Base-by-base conservation (phyloP, 2,113 vertebrate genomes). In the Gasterosteus nipponicus region DNA sequence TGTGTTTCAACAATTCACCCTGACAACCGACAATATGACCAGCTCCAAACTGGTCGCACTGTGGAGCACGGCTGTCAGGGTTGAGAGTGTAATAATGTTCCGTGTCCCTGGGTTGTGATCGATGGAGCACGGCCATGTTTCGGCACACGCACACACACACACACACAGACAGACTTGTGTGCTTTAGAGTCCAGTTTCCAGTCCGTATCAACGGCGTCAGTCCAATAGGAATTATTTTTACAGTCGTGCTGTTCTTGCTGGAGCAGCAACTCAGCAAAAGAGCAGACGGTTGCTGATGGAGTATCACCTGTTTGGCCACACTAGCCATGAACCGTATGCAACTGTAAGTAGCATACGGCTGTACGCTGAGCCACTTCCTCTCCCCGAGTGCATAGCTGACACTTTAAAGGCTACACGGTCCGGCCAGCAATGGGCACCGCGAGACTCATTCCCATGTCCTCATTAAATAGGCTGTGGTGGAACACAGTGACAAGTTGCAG, bases 1-100 rank as follows among this genome's bases (percentile, higher is more conserved):
- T 80, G 66, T 31, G 71, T 86, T 85, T 82, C 67, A 73, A 77
- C 78, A 78, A 80, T 83, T 87, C 85, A 87, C 81, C 66, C 82
- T 88, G 84, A 88, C 84, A 81, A 83, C 74, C 71, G 78, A 79
- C 84, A 75, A 47, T 75, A 75, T 82, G 76, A 86, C 76, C 75
- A 72, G 71, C 77, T 85, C 68, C 53, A 77, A 73, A 81, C 69
- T 46, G 75, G 66, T 75, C 75, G 58, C 39, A 61, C 26, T 65
- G 62, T 49, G 16, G 56, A 60, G 68, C 4, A 11, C 16, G 35
- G 44, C 62, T 83, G 69, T 71, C 63, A 85, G 73, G 18, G 57
- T 10, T 71, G 49, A n/a, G 54, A 80, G 67, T 64, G 69, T 41
- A 77, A 80, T 80, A 81, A 71, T 65, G 46, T 31, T 57, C 53